Conservation (phyloP, 1,140 invertebrate species). For the Penaeus indicus region DNA sequence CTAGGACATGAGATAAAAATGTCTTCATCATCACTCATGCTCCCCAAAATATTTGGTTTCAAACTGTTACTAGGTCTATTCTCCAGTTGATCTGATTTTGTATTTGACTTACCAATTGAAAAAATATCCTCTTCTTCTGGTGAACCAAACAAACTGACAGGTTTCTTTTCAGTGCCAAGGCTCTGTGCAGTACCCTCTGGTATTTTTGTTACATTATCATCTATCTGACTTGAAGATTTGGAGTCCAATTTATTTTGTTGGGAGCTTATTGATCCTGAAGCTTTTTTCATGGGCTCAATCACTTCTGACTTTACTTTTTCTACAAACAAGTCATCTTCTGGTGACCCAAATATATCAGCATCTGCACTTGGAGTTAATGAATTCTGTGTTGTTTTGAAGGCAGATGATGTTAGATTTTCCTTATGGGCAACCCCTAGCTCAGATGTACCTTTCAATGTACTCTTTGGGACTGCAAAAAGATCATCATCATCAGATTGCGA, state of each 20-base stretch:
- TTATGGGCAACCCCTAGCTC: not conserved
- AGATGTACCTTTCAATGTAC: not conserved
- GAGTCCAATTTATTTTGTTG: too few relatives aligned
- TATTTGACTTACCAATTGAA: not conserved
- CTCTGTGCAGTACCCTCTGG: not conserved
- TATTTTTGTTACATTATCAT: not conserved
- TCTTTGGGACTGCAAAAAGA: conserved; percentile 34
- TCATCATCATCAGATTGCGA: conserved; percentile 51
- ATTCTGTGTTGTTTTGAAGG: not conserved
- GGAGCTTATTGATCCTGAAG: too few relatives aligned
- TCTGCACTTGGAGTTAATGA: not conserved
- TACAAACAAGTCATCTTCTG: conserved; percentile 32
- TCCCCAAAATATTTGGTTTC: too few relatives aligned
- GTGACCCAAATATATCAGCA: conserved; percentile 19
- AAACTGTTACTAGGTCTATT: too few relatives aligned
- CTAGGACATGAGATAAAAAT: not conserved
- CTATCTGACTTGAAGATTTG: not conserved
- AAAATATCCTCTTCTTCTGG: conserved; percentile 19
- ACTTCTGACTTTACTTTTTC: conserved; percentile 18
- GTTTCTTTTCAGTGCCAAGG: not conserved
- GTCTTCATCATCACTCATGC: conserved; percentile 20
- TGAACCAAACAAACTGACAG: conserved; percentile 28
- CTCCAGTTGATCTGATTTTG: too few relatives aligned
- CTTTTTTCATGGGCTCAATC: too few relatives aligned
- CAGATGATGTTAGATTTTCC: not conserved